Percentiles rank a stretch among this genome's conserved stretches.
These are phyloP conservation scores for Paramisgurnus dabryanus DNA, from an alignment of 2,113 vertebrate species.

Conservation along the genomic window DNA sequence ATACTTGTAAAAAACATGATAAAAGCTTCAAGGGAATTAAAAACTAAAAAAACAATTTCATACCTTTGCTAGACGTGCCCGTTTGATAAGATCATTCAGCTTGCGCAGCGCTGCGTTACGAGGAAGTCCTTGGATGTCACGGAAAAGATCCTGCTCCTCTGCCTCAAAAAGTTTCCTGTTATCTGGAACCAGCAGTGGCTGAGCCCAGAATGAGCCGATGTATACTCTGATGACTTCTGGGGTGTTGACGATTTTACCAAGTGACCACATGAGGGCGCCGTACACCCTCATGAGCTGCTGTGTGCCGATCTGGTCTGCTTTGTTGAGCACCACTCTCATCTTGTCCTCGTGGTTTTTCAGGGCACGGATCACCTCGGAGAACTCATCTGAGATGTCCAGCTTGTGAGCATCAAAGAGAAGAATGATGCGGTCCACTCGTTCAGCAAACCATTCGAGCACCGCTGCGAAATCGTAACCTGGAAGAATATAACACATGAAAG, in stretches of 20 bases:
- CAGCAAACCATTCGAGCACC: slow-evolving; percentile 80
- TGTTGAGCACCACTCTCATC: slow-evolving; percentile 67
- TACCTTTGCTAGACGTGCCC: slow-evolving; percentile 80
- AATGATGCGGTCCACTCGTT: slow-evolving; percentile 82
- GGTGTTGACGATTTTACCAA: slow-evolving; percentile 83
- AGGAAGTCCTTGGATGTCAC: slow-evolving; percentile 80
- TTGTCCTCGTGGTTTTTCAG: slow-evolving; percentile 81
- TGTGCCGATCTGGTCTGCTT: slow-evolving; percentile 81
- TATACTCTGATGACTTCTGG: slow-evolving; percentile 81
- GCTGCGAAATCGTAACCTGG: slow-evolving; percentile 66
- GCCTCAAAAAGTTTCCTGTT: slow-evolving; percentile 80
- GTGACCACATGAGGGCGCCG: slow-evolving; percentile 83
- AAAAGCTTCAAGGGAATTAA: not conserved
- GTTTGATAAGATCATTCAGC: slow-evolving; percentile 82
- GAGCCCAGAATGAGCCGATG: slow-evolving; percentile 83
- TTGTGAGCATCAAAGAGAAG: slow-evolving; percentile 76
- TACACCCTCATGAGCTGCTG: slow-evolving; percentile 85
- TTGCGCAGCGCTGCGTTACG: slow-evolving; percentile 79
- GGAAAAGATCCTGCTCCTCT: slow-evolving; percentile 80
- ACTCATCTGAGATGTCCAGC: slow-evolving; percentile 76
- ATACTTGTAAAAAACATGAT: not conserved
- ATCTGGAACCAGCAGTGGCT: slow-evolving; percentile 74
- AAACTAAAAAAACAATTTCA: not conserved
- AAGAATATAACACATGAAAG: not conserved
- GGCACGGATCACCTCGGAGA: slow-evolving; percentile 81